phyloP scores from a whole-genome alignment of 2,888 invertebrate species.

The Eupithecia exiguata region DNA sequence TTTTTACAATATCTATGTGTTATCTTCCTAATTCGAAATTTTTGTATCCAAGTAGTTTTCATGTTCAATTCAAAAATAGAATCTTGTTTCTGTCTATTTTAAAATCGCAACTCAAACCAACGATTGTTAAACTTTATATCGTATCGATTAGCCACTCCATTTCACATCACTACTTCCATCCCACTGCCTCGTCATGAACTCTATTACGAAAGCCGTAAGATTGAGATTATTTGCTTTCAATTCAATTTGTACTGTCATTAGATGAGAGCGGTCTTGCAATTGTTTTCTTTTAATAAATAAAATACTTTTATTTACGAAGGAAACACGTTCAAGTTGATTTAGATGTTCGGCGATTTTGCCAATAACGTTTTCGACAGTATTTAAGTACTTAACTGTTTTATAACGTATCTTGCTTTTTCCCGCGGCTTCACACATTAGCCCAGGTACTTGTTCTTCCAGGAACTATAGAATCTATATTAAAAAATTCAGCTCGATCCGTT shows the following conservation, averaged over 20 bases:
- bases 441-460: too few species aligned
- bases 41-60: background rate
- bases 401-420: background rate
- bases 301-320: slow-evolving; percentile 5
- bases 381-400: background rate
- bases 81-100: background rate
- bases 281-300: slow-evolving; percentile 10
- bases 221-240: slow-evolving; percentile 52
- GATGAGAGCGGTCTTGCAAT: slow-evolving; percentile 25
- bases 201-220: slow-evolving; percentile 42
- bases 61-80: background rate
- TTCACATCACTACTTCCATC: slow-evolving; percentile 46
- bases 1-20: too few species aligned
- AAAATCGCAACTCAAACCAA: slow-evolving; percentile 2
- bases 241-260: slow-evolving; percentile 54
- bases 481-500: too few species aligned
- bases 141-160: slow-evolving; percentile 29
- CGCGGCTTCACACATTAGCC: too few species aligned
- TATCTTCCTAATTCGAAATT: background rate
- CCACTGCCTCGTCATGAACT: slow-evolving; percentile 42
- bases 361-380: background rate
- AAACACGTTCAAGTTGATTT: background rate
- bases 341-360: background rate
- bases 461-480: too few species aligned
- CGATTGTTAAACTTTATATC: slow-evolving; percentile 9